Conservation (phyloP, 1,140 invertebrate species). For the Scylla paramamosain region DNA sequence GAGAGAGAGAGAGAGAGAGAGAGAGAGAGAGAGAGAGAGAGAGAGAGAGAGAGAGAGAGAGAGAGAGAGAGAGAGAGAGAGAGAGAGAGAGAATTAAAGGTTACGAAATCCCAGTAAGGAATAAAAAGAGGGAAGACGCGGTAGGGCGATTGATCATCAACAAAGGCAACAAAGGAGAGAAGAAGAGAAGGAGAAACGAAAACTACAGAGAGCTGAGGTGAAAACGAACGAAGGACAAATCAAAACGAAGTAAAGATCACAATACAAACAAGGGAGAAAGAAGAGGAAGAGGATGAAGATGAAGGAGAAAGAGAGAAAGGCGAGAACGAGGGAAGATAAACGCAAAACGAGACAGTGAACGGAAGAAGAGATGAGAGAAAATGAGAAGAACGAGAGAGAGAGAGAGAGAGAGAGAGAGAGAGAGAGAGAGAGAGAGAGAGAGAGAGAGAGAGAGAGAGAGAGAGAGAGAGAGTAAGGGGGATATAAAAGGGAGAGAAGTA, state of each 20-base stretch:
- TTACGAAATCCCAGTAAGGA: too few species aligned
- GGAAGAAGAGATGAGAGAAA: too few species aligned
- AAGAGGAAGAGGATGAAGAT: neutral
- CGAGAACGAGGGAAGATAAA: neutral
- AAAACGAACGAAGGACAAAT: too few species aligned
- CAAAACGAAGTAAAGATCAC: neutral
- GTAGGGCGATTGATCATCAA: neutral
- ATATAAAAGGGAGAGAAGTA: neutral
- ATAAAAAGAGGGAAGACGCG: neutral
- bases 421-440: neutral
- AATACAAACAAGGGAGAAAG: neutral
- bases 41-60: neutral
- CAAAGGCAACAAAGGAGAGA: neutral
- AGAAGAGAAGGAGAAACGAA: too few species aligned
- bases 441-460: neutral
- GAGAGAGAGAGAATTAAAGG: neutral
- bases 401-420: neutral
- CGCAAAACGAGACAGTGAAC: neutral
- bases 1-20: neutral
- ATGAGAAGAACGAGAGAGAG: neutral
- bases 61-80: neutral
- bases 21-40: neutral
- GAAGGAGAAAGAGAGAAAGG: constrained; percentile 28
- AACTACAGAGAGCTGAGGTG: too few species aligned
- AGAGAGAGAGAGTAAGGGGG: neutral